Percentiles rank a stretch among this genome's conserved stretches.
These are phyloP conservation scores for Carduelis carduelis DNA, from an alignment of 2,797 vertebrate species.

Conservation along the genomic window DNA sequence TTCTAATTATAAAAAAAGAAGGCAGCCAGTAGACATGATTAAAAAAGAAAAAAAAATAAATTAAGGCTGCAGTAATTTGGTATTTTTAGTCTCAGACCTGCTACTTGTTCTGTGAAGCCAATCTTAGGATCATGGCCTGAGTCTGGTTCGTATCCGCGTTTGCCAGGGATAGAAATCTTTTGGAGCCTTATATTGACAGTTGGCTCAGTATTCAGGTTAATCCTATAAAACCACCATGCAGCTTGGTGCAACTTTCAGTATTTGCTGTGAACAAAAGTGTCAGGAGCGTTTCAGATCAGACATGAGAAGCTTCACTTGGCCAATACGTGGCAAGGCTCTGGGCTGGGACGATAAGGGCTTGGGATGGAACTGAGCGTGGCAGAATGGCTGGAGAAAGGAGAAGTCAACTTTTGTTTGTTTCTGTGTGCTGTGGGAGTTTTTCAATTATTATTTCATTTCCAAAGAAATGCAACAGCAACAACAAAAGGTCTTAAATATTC, in stretches of 20 bases:
- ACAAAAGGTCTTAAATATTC: slow-evolving; percentile 54
- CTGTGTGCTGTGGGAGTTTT: not conserved
- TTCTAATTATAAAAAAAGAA: slow-evolving; percentile 23
- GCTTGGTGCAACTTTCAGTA: slow-evolving; percentile 9
- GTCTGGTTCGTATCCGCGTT: not conserved
- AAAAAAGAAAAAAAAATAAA: not conserved
- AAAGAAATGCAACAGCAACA: not conserved
- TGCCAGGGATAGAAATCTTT: not conserved
- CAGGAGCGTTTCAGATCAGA: not conserved
- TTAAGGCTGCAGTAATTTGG: not conserved
- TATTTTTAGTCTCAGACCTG: slow-evolving; percentile 31
- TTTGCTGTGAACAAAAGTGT: slow-evolving; percentile 32
- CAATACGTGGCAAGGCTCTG: not conserved
- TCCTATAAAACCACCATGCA: not conserved
- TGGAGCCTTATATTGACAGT: not conserved
- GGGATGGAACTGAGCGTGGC: not conserved
- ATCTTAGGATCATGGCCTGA: not conserved
- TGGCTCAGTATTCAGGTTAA: not conserved
- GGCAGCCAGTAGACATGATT: not conserved
- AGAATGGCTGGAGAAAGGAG: not conserved
- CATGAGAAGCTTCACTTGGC: not conserved
- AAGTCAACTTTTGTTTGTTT: slow-evolving; percentile 24
- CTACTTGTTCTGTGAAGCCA: slow-evolving; percentile 7
- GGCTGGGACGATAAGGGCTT: not conserved
- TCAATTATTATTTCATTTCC: slow-evolving; percentile 20